Conservation (phyloP, 2,888 invertebrate genomes). For the Sipha maydis region DNA sequence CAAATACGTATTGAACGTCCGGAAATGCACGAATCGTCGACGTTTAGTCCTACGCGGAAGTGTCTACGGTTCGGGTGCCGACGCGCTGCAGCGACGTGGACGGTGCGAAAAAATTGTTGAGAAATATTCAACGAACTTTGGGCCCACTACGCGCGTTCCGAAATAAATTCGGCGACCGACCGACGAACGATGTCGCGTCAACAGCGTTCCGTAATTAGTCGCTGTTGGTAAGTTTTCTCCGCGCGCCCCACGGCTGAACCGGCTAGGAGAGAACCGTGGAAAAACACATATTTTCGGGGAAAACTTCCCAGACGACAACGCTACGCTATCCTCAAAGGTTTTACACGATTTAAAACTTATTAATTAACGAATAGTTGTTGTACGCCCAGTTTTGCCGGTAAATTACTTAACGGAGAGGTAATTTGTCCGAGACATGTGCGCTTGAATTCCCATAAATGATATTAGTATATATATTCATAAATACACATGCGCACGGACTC, state of each 20-base stretch:
- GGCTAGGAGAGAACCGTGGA: neutral
- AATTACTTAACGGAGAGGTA: constrained; percentile 34
- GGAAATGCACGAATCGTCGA: no score
- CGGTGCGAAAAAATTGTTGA: no score
- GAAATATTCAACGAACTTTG: no score
- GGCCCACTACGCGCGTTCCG: no score
- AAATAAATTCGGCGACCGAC: no score
- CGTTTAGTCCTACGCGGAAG: no score
- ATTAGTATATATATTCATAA: neutral
- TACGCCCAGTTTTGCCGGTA: constrained; percentile 5
- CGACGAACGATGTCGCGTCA: no score
- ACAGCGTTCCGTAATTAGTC: neutral
- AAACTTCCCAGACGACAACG: constrained; percentile 17
- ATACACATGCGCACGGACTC: neutral
- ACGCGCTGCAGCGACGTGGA: no score
- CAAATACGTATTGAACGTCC: no score
- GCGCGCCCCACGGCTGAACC: neutral
- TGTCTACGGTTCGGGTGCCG: no score
- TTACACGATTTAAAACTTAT: constrained; percentile 53
- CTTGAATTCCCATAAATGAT: constrained; percentile 33
- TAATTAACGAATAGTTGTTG: constrained; percentile 56
- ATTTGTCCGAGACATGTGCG: constrained; percentile 43
- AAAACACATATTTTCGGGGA: neutral
- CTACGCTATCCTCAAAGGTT: neutral
- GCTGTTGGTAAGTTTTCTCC: neutral